A percentile compares a stretch with the other conserved stretches of the same genome.
phyloP scores from a whole-genome alignment of 2,888 invertebrate species.

The Asteroscopus sphinx region DNA sequence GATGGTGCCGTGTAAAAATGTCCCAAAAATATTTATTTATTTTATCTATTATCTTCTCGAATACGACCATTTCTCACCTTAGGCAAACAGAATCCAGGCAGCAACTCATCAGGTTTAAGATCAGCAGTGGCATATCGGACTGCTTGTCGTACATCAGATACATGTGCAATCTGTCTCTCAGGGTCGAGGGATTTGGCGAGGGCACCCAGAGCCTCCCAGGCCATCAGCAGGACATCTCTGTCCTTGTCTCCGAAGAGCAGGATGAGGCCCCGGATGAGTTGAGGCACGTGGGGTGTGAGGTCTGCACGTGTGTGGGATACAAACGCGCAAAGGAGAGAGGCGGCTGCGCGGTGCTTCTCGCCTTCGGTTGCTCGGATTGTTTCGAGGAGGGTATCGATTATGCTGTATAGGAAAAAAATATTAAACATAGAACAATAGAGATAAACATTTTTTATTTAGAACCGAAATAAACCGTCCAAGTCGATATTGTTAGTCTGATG shows the following conservation, averaged over 20 bases:
- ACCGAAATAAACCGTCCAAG: too few relatives aligned
- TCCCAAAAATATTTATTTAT: too few relatives aligned
- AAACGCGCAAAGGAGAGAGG: conserved; percentile 96
- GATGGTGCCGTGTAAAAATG: too few relatives aligned
- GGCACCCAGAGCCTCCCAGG: conserved; percentile 97
- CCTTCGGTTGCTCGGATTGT: conserved; percentile 73
- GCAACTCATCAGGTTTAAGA: conserved; percentile 92
- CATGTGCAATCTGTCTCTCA: conserved; percentile 95
- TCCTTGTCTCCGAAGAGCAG: conserved; percentile 95
- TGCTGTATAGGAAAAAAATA: conserved; percentile 45
- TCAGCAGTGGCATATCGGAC: conserved; percentile 97
- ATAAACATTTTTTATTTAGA: too few relatives aligned
- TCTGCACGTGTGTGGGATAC: conserved; percentile 97
- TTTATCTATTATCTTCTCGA: too few relatives aligned
- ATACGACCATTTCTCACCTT: conserved; percentile 90
- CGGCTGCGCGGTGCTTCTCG: conserved; percentile 93
- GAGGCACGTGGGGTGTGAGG: conserved; percentile 96
- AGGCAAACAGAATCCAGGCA: conserved; percentile 98
- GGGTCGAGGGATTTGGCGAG: conserved; percentile 96
- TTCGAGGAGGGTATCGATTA: conserved; percentile 69
- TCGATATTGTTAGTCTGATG: too few relatives aligned
- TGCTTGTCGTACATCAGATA: conserved; percentile 97
- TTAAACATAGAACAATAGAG: too few relatives aligned
- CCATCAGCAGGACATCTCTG: conserved; percentile 92
- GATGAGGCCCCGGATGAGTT: conserved; percentile 96